Conservation (phyloP, 2,113 vertebrate species). For the Deroptyus accipitrinus region DNA sequence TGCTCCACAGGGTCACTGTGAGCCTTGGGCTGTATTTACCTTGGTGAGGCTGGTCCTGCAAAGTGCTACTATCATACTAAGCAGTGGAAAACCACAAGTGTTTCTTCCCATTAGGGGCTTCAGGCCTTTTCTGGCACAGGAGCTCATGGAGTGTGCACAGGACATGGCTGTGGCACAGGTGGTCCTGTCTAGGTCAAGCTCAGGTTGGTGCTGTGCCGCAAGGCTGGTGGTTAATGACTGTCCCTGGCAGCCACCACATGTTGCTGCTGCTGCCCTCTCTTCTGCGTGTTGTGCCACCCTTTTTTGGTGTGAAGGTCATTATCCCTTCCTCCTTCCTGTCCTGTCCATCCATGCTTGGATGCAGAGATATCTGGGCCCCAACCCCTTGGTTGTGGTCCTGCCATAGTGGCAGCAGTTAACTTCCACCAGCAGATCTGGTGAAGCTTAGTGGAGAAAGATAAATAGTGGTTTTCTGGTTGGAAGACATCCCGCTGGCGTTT, state of each 20-base stretch:
- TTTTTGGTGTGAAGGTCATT: not conserved
- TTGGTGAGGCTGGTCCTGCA: not conserved
- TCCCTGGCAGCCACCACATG: not conserved
- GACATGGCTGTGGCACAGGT: not conserved
- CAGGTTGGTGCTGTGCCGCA: not conserved
- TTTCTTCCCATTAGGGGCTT: not conserved
- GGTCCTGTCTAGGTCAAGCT: not conserved
- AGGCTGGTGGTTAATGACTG: not conserved
- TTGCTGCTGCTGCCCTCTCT: not conserved
- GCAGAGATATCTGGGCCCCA: not conserved
- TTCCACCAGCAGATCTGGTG: not conserved
- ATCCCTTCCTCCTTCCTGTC: not conserved
- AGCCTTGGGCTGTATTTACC: not conserved
- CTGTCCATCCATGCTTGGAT: not conserved
- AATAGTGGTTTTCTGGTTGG: not conserved
- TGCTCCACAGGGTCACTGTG: not conserved
- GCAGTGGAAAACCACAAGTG: not conserved
- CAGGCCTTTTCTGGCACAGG: not conserved
- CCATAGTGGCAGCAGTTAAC: fast-evolving
- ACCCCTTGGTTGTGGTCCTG: not conserved
- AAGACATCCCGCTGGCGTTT: not conserved
- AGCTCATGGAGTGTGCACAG: not conserved
- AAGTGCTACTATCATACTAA: not conserved
- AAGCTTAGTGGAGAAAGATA: not conserved
- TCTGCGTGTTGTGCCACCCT: not conserved